These are phyloP conservation scores for Chondrilla cf. caribensis DNA, from an alignment of 37 sponge, comb jelly and placozoan genomes.

Conservation along the genomic window DNA sequence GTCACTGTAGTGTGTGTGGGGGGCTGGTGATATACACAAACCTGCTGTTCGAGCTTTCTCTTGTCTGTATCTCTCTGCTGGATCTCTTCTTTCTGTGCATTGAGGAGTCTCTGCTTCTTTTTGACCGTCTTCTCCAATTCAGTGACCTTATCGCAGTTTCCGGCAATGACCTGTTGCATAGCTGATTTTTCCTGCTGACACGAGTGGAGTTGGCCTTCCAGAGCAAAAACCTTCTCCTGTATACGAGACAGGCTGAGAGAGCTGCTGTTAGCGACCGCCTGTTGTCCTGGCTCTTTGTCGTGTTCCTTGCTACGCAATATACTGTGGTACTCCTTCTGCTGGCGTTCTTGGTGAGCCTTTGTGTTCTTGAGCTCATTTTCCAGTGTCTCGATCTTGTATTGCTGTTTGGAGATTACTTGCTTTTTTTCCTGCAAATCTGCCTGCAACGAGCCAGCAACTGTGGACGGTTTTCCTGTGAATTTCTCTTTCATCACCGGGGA, in stretches of 20 bases:
- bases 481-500: background rate
- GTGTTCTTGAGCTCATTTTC: background rate
- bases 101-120: background rate
- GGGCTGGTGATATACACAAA: too few relatives aligned
- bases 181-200: background rate
- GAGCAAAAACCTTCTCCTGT: background rate
- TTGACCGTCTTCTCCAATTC: constrained; percentile 1
- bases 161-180: background rate
- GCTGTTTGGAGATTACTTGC: too few relatives aligned
- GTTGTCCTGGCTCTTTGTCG: too few relatives aligned
- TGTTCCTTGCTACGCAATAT: too few relatives aligned
- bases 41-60: constrained; percentile 8
- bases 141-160: constrained; percentile 14
- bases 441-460: background rate
- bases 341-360: background rate
- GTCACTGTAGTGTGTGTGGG: too few relatives aligned
- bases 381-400: background rate
- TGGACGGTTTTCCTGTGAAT: too few relatives aligned
- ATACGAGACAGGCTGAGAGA: background rate
- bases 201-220: background rate
- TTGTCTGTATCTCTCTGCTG: background rate
- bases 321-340: background rate
- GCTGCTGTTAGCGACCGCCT: too few relatives aligned
- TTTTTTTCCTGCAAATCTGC: background rate
- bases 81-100: background rate